Evolutionary conservation across 2,888 invertebrate species (phyloP), one percentile per base, ranked within the genome.

Genomic region (Melanostoma mellinum): DNA sequence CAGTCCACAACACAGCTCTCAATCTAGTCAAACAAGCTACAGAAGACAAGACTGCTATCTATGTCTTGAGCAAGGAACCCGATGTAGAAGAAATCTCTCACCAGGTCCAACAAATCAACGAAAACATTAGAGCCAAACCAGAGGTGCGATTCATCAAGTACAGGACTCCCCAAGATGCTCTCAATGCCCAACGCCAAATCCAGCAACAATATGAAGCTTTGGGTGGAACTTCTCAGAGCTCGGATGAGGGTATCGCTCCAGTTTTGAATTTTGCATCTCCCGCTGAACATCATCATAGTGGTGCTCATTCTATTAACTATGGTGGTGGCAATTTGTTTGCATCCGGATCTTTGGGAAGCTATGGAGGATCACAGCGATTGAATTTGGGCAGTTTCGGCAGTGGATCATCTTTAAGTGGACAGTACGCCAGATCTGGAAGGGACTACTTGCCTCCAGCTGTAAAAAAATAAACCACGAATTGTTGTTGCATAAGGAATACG

Each of bases 121-220:
- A 67, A 40, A 42, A 42, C 1, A 69, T 79, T 36, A 87, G 87
- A 71, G 87, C 85, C 77, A 88, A 87, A 56, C 90, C 90, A 38
- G 90, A 90, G 76, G 90, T 90, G 9, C 89, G 88, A 76, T 90
- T 90, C 71, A 88, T 90, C 77, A 90, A 90, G 86, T 90, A 90
- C 86, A 89, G 89, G 84, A 90, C 89, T 2, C 87, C 88, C 2
- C 87, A 89, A 80, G 89, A 90, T 86, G 90, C 89, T 32, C 86
- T 85, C 76, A 88, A 88, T 52, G 90, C 89, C 3, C 89, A 89
- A 86, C 86, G 84, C 0, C 76, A 87, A 44, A 89, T 89, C 60
- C 89, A 90, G 20, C 20, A 20, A 20, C 20, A 20, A 20, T 20
- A 20, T 20, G 20, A 20, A 20, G 20, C 20, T 20, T 20, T 20